Conservation (phyloP, 2,888 invertebrate genomes). For the Caenorhabditis wallacei region DNA sequence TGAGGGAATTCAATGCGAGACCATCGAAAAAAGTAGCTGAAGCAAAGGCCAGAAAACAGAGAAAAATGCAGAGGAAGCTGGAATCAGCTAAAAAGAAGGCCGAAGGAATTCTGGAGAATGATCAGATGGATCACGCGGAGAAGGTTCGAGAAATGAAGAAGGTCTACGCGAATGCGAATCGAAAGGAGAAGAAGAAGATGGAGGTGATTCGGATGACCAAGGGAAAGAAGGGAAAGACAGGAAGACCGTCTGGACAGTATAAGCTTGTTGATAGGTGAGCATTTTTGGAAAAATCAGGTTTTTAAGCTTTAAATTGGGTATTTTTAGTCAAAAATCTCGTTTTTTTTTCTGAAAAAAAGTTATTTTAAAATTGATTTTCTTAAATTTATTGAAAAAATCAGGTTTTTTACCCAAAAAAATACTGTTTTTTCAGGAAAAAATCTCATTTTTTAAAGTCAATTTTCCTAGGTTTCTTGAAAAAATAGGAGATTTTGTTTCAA, state of each 20-base stretch:
- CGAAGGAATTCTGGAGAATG: conserved; percentile 88
- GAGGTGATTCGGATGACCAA: conserved; percentile 96
- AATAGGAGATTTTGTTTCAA: no score
- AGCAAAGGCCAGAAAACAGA: conserved; percentile 98
- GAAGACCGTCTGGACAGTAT: conserved; percentile 80
- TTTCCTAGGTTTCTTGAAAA: no score
- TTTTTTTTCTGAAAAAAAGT: no score
- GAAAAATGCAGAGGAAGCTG: conserved; percentile 88
- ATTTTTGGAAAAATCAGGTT: no score
- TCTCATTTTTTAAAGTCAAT: no score
- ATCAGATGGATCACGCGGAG: conserved; percentile 94
- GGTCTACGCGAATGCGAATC: conserved; percentile 88
- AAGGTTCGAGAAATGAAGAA: conserved; percentile 86
- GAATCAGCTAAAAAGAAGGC: conserved; percentile 97
- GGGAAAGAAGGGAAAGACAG: conserved; percentile 77
- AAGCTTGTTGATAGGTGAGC: conserved; percentile 73
- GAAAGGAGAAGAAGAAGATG: conserved; percentile 90
- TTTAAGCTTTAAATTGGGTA: no score
- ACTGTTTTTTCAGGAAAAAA: no score
- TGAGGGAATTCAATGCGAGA: conserved; percentile 91
- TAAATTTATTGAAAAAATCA: no score
- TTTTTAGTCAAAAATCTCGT: no score
- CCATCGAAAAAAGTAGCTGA: conserved; percentile 98
- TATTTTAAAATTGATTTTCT: no score
- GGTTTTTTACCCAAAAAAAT: no score